These are phyloP conservation scores for Blennius ocellaris DNA, from an alignment of 2,113 vertebrate genomes.

Conservation along the genomic window DNA sequence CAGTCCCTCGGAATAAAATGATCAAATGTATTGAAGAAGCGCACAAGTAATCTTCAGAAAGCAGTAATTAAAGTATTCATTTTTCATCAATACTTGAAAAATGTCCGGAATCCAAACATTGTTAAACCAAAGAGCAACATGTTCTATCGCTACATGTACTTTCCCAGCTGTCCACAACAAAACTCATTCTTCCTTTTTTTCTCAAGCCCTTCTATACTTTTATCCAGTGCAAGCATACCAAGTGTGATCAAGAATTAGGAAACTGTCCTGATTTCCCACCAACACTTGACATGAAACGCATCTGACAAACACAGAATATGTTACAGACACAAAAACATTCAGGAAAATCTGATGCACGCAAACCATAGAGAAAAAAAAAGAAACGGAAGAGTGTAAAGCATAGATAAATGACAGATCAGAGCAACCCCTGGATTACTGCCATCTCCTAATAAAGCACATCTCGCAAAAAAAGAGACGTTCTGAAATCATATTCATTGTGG, in stretches of 20 bases:
- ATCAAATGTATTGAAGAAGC: too few relatives aligned
- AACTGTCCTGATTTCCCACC: conserved; percentile 43
- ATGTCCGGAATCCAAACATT: too few relatives aligned
- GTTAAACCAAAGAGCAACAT: too few relatives aligned
- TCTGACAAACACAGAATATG: neutral
- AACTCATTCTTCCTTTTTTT: too few relatives aligned
- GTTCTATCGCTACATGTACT: neutral
- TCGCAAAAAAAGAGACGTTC: neutral
- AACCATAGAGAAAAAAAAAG: neutral
- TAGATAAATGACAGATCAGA: neutral
- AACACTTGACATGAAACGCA: conserved; percentile 17
- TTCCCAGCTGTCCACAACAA: too few relatives aligned
- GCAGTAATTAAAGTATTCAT: too few relatives aligned
- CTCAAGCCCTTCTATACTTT: conserved; percentile 14
- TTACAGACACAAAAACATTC: neutral
- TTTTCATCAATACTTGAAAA: too few relatives aligned
- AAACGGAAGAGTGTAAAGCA: neutral
- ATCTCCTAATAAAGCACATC: neutral
- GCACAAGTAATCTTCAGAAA: too few relatives aligned
- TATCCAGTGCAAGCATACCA: conserved; percentile 13
- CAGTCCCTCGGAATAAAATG: too few relatives aligned
- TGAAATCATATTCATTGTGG: neutral
- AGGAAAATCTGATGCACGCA: neutral
- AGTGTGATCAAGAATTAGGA: conserved; percentile 24
- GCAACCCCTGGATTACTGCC: conserved; percentile 6